A percentile compares a stretch with the other conserved stretches of the same genome.
Evolutionary conservation across 2,113 vertebrate species (phyloP).

Genomic region (Peromyscus maniculatus): DNA sequence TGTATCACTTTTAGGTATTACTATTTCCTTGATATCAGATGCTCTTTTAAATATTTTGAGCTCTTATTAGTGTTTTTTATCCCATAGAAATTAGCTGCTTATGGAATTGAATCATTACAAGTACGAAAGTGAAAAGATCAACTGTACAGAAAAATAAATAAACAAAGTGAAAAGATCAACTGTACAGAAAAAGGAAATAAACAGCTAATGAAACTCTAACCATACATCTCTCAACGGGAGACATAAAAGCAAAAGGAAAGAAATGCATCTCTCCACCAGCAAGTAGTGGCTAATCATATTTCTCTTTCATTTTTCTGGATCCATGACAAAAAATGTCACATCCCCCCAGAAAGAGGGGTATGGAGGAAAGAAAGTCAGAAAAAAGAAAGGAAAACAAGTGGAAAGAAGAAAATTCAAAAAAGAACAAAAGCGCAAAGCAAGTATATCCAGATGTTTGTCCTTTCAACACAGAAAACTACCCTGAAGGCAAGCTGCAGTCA

Average conservation of each 20-base stretch:
- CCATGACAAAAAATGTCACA: not conserved
- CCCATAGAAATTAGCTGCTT: not conserved
- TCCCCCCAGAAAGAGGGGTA: not conserved
- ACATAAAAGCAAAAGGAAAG: not conserved
- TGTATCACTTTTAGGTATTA: not conserved
- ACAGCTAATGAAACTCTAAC: not conserved
- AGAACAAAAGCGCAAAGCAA: not conserved
- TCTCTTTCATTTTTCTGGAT: not conserved
- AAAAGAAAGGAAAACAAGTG: not conserved
- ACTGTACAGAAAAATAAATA: not conserved
- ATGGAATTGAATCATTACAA: not conserved
- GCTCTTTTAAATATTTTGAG: not conserved
- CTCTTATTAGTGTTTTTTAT: not conserved
- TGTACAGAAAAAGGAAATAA: not conserved
- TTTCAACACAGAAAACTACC: not conserved
- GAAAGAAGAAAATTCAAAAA: fast-evolving
- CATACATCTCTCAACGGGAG: not conserved
- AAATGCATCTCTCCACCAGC: not conserved
- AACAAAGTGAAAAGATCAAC: no score
- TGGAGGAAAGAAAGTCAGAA: not conserved
- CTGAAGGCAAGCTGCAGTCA: not conserved
- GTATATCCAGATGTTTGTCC: not conserved
- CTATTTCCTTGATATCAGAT: not conserved
- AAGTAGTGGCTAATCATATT: not conserved
- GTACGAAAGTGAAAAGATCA: not conserved